Percentiles rank a stretch among this genome's conserved stretches.
phyloP scores from a whole-genome alignment of 2,888 invertebrate species.

The Eupithecia subumbrata region DNA sequence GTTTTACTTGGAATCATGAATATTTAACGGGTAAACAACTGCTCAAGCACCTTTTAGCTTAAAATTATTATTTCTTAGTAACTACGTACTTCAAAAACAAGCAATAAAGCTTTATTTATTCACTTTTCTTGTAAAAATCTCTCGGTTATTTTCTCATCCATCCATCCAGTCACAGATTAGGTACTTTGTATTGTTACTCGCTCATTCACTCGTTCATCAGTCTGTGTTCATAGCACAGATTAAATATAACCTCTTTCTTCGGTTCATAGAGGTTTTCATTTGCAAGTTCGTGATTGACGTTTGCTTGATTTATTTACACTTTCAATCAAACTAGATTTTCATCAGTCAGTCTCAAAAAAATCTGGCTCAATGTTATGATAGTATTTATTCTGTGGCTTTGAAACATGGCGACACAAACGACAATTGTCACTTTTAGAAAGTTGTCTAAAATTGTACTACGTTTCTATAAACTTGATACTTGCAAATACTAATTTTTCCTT shows the following conservation, averaged over 20 bases:
- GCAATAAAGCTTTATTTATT: slow-evolving; percentile 15
- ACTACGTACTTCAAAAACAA: slow-evolving; percentile 15
- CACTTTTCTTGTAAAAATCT: slow-evolving; percentile 18
- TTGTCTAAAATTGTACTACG: slow-evolving; percentile 69
- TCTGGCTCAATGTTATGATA: neutral
- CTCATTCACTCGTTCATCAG: neutral
- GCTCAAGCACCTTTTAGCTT: slow-evolving; percentile 20
- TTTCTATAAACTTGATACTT: slow-evolving; percentile 64
- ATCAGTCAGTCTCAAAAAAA: too few relatives aligned
- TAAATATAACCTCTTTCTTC: too few relatives aligned
- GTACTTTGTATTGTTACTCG: neutral
- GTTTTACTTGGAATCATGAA: slow-evolving; percentile 33
- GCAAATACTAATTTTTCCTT: slow-evolving; percentile 46
- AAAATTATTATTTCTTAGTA: slow-evolving; percentile 18
- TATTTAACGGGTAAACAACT: slow-evolving; percentile 33
- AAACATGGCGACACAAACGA: slow-evolving; percentile 51
- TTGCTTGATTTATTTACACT: neutral
- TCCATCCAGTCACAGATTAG: slow-evolving; percentile 17
- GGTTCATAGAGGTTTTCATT: too few relatives aligned
- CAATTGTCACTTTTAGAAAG: slow-evolving; percentile 76
- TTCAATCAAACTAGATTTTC: neutral
- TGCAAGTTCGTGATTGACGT: too few relatives aligned
- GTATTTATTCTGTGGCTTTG: slow-evolving; percentile 18
- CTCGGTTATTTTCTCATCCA: slow-evolving; percentile 22
- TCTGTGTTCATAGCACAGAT: too few relatives aligned